phyloP scores from a whole-genome alignment of 2,113 vertebrate genomes.

The Gadus macrocephalus region DNA sequence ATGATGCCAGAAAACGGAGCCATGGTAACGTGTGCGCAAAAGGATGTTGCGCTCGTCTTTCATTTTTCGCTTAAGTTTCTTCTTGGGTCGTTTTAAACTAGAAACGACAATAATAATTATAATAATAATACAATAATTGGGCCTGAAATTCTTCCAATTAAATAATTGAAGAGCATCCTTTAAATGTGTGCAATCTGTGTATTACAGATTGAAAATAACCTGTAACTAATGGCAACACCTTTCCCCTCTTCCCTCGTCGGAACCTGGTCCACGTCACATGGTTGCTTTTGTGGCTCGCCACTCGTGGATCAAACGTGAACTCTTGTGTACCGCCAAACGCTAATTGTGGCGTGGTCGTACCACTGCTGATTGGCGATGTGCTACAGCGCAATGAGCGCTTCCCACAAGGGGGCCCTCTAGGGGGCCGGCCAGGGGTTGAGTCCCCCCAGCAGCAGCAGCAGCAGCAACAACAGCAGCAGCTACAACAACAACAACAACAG shows the following conservation, averaged over 20 bases:
- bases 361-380: neutral
- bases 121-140: neutral
- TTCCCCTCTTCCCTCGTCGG: conserved; percentile 81
- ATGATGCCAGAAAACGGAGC: conserved; percentile 94
- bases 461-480: neutral
- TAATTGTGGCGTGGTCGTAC: neutral
- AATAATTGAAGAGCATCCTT: conserved; percentile 2
- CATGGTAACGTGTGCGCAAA: conserved; percentile 53
- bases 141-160: neutral
- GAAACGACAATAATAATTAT: neutral
- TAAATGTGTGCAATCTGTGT: neutral
- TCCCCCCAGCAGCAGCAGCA: conserved; percentile 76
- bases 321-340: conserved; percentile 5
- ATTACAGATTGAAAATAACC: neutral
- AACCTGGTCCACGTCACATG: conserved; percentile 72
- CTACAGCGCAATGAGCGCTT: conserved; percentile 91
- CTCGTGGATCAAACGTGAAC: conserved; percentile 74
- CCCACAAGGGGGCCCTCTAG: conserved; percentile 77
- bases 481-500: neutral
- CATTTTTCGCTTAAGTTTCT: neutral
- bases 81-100: neutral
- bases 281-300: conserved; percentile 63
- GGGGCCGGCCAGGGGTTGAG: conserved; percentile 84
- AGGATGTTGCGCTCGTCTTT: no score
- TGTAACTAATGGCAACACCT: conserved; percentile 83